Percentiles rank a stretch among this genome's conserved stretches.
phyloP scores from a whole-genome alignment of 2,888 invertebrate species.

The Lypha dubia region DNA sequence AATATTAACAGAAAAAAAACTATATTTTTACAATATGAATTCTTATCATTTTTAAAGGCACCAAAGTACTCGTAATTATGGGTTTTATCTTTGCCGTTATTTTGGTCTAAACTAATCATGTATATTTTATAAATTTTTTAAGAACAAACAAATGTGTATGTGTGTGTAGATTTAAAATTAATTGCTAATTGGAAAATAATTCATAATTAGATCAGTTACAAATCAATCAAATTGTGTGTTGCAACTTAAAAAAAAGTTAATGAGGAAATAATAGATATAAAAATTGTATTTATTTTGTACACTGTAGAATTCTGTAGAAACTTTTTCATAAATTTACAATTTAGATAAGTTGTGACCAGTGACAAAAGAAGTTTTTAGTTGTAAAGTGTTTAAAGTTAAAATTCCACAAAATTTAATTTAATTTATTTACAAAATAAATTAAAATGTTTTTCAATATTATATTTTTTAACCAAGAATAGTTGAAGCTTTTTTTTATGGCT shows the following conservation, averaged over 20 bases:
- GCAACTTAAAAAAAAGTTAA: constrained; percentile 11
- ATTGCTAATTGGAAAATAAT: constrained; percentile 69
- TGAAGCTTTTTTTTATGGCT: too few relatives aligned
- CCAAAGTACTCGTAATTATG: constrained; percentile 22
- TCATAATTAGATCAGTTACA: constrained; percentile 67
- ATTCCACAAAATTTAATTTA: neutral
- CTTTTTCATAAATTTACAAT: constrained; percentile 21
- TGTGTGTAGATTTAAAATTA: constrained; percentile 36
- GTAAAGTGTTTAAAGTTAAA: neutral
- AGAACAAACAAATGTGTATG: constrained; percentile 1
- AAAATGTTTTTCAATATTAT: too few relatives aligned
- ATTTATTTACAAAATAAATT: too few relatives aligned
- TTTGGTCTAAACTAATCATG: constrained; percentile 61
- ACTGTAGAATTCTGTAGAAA: neutral
- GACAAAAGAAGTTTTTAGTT: constrained; percentile 41
- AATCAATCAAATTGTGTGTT: constrained; percentile 46
- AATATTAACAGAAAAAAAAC: constrained; percentile 51
- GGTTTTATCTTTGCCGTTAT: constrained; percentile 29
- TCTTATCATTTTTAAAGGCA: constrained; percentile 33
- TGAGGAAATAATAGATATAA: constrained; percentile 43
- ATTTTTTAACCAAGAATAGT: too few relatives aligned
- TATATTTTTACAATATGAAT: constrained; percentile 29
- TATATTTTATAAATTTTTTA: constrained; percentile 42
- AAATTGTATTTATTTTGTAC: neutral
- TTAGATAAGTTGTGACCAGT: constrained; percentile 37